Evolutionary conservation across 2,888 invertebrate species (phyloP), one percentile per base, ranked within the genome.

Genomic region (Pelosia muscerda): DNA sequence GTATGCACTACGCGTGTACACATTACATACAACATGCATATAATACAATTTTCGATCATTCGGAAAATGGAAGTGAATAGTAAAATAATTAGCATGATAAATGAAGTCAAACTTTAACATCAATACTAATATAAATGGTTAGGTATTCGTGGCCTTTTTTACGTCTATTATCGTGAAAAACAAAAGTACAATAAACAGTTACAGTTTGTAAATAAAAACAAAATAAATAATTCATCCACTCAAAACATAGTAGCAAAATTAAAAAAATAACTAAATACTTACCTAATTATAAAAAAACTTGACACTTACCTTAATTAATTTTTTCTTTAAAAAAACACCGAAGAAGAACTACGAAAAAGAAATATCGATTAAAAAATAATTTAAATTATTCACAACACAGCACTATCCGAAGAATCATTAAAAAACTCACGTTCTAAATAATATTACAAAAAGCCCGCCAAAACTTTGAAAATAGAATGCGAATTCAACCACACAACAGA

Each of bases 391-490:
- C 82, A 82, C 79, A 82, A 61, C 86, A 86, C 86, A 75, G 66
- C 78, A 81, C 74, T 74, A 69, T 71, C 65, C 76, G 56, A 63
- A 70, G 71, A 78, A 75, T 72, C 66, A n/a, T 60, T 74, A 74
- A 71, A 68, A 72, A 84, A 85, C 84, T 83, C 82, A 83, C 82
- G 74, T 79, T 81, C 71, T 54, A 81, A 80, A 77, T 79, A 0
- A 58, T 25, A 72, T 79, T 77, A 58, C 68, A 81, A 82, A 77
- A 83, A 77, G 67, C 68, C 72, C 81, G 79, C 60, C 65, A 73
- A 81, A 71, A 57, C 23, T 72, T 72, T 28, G 65, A 77, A 81
- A 71, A 68, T 79, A 74, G 78, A 82, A 83, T 83, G 75, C 83
- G 84, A 77, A 81, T 78, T 76, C 80, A 77, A 74, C 76, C 76